Conservation (phyloP, 2,888 invertebrate genomes). For the Brachypalpus laphriformis region DNA sequence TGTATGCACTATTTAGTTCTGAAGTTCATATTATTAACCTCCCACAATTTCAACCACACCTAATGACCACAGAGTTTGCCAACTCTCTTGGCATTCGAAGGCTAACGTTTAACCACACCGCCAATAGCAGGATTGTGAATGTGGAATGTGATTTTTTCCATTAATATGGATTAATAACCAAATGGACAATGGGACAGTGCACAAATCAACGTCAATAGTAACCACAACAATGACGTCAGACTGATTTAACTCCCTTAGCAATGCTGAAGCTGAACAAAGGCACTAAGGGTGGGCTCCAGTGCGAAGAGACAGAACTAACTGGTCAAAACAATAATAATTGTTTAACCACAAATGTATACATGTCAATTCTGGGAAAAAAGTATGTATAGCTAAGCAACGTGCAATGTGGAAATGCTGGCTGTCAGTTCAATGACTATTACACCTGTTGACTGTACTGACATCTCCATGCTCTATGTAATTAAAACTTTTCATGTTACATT, state of each 20-base stretch:
- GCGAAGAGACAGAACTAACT: slow-evolving; percentile 19
- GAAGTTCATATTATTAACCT: background rate
- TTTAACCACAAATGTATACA: slow-evolving; percentile 28
- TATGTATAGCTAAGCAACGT: background rate
- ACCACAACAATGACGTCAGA: slow-evolving; percentile 5
- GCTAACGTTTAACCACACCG: background rate
- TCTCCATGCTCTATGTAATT: slow-evolving; percentile 14
- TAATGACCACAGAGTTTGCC: background rate
- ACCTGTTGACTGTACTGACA: slow-evolving; percentile 20
- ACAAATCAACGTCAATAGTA: slow-evolving; percentile 4
- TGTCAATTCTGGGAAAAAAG: background rate
- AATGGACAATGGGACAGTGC: background rate
- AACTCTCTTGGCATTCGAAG: background rate
- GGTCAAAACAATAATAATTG: slow-evolving; percentile 33
- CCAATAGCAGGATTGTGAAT: background rate
- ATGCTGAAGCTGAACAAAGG: background rate
- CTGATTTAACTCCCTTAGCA: slow-evolving; percentile 7
- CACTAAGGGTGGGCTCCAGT: background rate
- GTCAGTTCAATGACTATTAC: slow-evolving; percentile 10
- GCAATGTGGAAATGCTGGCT: background rate
- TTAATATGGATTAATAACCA: background rate
- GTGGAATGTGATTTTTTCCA: slow-evolving; percentile 7
- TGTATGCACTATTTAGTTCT: no score
- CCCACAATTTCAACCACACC: background rate
- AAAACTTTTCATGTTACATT: background rate